Evolutionary conservation across 2,797 vertebrate genomes (phyloP), one percentile per base, ranked within the genome.

Genomic region (Sebastes kiyomatsui): DNA sequence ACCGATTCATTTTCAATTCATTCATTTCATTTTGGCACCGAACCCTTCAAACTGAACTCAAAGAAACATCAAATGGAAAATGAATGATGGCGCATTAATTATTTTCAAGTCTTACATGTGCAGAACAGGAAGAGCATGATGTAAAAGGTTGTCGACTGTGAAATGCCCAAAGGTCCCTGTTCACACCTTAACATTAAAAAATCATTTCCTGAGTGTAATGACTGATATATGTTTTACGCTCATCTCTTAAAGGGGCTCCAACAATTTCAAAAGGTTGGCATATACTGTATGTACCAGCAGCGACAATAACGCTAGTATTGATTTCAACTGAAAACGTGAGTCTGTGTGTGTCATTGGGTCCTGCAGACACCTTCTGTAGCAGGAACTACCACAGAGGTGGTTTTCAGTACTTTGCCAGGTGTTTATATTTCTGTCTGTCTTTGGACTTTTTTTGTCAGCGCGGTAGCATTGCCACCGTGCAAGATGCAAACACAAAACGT

Each of bases 31-130:
- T 61, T 71, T 61, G 14, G 27, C 25, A 42, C 56, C 1, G 7
- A 33, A 20, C 61, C 66, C 16, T 54, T 80, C 13, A 30, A 72
- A 65, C 27, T 49, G 11, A 77, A 64, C n/a, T 66, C 10, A 59
- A 60, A 74, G 5, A 60, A n/a, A 75, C 23, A 52, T 56, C 16
- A n/a, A 25, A 64, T 79, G 54, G 25, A 46, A 56, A 77, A 70
- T 73, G 1, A 70, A 75, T 73, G 60, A 78, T 2, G 4, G 18
- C 5, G 7, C 3, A 85, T 80, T 11, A 9, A 69, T 82, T 67
- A 67, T 52, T 79, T 64, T 77, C 2, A 42, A 65, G 35, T 16
- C 16, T 70, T 67, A 27, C 60, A 67, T 58, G 58, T 60, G 55
- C 60, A 61, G 68, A 68, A 54, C 54, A 69, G 28, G 27, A 32